phyloP scores from a whole-genome alignment of 2,888 invertebrate species.

The Sympetrum striolatum region DNA sequence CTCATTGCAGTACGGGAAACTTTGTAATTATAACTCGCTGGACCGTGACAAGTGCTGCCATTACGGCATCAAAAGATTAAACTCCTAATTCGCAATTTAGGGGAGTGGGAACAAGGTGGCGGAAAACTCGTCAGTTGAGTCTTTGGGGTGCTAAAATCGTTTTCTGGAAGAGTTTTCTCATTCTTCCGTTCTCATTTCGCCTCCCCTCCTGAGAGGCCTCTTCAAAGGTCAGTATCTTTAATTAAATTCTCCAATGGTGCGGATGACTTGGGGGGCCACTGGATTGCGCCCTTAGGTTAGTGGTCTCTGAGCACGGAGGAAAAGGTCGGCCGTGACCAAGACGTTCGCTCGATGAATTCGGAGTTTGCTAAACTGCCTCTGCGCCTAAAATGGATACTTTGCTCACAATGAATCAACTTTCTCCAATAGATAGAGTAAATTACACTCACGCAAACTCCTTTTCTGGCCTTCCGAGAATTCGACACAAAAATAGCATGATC shows the following conservation, averaged over 20 bases:
- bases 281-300: constrained; percentile 1
- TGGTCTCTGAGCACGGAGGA: constrained; percentile 24
- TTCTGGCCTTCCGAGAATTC: neutral
- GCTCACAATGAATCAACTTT: constrained; percentile 16
- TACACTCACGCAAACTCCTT: neutral
- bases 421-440: neutral
- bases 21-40: constrained; percentile 32
- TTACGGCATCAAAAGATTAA: constrained; percentile 31
- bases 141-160: constrained; percentile 1
- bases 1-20: neutral
- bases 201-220: neutral
- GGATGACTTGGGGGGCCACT: neutral
- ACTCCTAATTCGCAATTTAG: constrained; percentile 9
- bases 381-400: constrained; percentile 1
- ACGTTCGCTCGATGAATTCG: neutral
- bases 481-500: neutral
- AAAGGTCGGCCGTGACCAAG: neutral
- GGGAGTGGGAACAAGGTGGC: neutral
- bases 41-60: constrained; percentile 33
- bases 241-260: constrained; percentile 32
- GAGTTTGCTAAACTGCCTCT: neutral
- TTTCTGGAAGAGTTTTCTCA: neutral
- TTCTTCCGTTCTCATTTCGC: neutral
- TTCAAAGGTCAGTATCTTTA: constrained; percentile 28
- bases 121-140: neutral